Base-by-base conservation (phyloP, 2,797 vertebrate genomes). In the Gallinago stenura region DNA sequence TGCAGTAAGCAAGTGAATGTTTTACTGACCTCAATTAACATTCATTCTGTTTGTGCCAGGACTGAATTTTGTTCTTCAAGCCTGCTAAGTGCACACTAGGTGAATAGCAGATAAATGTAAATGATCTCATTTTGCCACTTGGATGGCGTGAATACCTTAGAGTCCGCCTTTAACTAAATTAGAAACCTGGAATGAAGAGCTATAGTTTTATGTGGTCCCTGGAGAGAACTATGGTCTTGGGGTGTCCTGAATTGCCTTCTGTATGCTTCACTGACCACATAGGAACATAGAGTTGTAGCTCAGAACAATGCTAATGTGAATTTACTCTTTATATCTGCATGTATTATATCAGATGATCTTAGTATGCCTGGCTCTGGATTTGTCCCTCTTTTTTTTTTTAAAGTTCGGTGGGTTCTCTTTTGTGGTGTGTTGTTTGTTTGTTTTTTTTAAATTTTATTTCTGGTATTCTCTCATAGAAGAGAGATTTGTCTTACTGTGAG, bases 21-120 rank as follows among this genome's bases (percentile, higher is more conserved):
- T 53, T 83, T 71, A 2, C 16, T 88, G 89, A 83, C 83, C 82
- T 93, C 91, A 90, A 83, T 93, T 93, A 95, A 88, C 60, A 68
- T 61, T 81, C 2, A 1, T 69, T 35, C 58, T 73, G 14, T 69
- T 78, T 43, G 24, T 78, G 58, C 70, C 19, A 56, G 26, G 12
- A 24, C 24, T 56, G 58, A 64, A 20, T 39, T 78, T 80, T 85
- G 31, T 46, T 88, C 79, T 70, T 81, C 76, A 60, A 28, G 50
- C 45, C 70, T 81, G 58, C 71, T 43, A 89, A 50, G 45, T 91
- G 60, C 53, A 19, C 60, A 22, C 50, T 37, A 48, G 56, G 57
- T 89, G 82, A 96, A 70, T 24, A 76, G 69, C 50, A 93, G 79
- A 65, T 35, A 65, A 89, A 86, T 66, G 72, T 39, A 88, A 94